phyloP scores from a whole-genome alignment of 2,797 vertebrate genomes.

The Aphelocoma californica region DNA sequence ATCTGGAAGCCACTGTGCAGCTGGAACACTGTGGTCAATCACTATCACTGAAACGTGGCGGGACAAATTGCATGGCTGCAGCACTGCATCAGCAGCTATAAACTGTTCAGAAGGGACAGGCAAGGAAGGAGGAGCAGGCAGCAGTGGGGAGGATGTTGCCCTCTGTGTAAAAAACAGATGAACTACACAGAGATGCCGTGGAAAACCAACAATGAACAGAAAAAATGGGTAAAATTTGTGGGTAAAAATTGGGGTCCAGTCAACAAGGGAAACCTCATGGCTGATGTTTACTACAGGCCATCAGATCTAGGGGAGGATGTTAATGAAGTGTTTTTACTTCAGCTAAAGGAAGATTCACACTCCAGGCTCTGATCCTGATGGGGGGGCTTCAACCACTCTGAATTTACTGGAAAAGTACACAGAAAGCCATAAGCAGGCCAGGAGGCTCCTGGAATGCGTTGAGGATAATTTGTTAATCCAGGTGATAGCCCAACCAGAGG shows the following conservation, averaged over 20 bases:
- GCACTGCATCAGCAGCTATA: no score
- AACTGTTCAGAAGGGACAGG: neutral
- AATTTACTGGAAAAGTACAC: neutral
- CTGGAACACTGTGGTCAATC: neutral
- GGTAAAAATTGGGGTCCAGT: accelerated
- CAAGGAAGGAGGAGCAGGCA: accelerated
- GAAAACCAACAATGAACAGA: neutral
- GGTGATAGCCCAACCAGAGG: neutral
- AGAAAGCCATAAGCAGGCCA: no score
- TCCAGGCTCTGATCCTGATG: neutral
- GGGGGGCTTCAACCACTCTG: neutral
- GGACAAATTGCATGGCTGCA: neutral
- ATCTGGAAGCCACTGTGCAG: neutral
- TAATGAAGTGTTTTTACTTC: neutral
- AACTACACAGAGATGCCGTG: neutral
- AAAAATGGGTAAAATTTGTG: neutral
- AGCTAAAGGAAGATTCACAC: neutral
- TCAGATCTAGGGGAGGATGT: neutral
- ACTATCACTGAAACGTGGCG: neutral
- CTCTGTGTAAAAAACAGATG: neutral
- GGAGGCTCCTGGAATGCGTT: neutral
- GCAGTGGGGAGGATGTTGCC: neutral
- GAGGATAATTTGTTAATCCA: neutral
- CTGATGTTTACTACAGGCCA: neutral
- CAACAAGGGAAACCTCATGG: neutral